Evolutionary conservation across 2,888 invertebrate species (phyloP).

Genomic region (Acleris emargana): DNA sequence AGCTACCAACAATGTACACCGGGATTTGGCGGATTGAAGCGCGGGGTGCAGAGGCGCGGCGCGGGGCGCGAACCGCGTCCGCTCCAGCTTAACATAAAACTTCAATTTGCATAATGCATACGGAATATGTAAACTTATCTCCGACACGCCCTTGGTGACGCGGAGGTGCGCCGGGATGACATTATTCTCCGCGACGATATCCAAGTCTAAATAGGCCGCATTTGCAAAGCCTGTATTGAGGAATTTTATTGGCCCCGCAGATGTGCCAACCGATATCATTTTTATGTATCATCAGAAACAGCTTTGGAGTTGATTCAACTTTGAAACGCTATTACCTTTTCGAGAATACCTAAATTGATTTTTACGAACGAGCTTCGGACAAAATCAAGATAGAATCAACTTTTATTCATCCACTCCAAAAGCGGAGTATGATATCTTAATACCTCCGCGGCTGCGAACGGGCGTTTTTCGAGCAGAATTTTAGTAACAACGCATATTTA

Average conservation of each 20-base stretch:
- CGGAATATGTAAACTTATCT: slow-evolving; percentile 82
- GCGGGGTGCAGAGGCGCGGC: slow-evolving; percentile 55
- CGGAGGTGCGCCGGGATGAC: slow-evolving; percentile 79
- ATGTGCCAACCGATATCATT: slow-evolving; percentile 53
- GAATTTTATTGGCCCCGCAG: slow-evolving; percentile 59
- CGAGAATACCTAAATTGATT: slow-evolving; percentile 35
- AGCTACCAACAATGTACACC: not conserved
- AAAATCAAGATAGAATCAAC: slow-evolving; percentile 38
- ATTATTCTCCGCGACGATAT: slow-evolving; percentile 78
- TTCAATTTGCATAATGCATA: slow-evolving; percentile 83
- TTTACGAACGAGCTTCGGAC: slow-evolving; percentile 21
- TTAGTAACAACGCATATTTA: slow-evolving; percentile 45
- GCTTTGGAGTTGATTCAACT: slow-evolving; percentile 44
- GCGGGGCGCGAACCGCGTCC: slow-evolving; percentile 46
- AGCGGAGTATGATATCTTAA: slow-evolving; percentile 31
- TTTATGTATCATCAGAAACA: slow-evolving; percentile 43
- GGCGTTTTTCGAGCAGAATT: slow-evolving; percentile 50
- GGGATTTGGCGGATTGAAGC: slow-evolving; percentile 40
- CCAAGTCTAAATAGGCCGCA: slow-evolving; percentile 77
- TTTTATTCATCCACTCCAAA: slow-evolving; percentile 24
- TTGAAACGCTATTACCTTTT: slow-evolving; percentile 44
- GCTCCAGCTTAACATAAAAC: slow-evolving; percentile 77
- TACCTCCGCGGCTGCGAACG: slow-evolving; percentile 45
- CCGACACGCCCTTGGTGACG: slow-evolving; percentile 80
- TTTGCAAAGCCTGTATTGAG: slow-evolving; percentile 67